Evolutionary conservation across 2,888 invertebrate genomes (phyloP).

Genomic region (Venusia cambrica): DNA sequence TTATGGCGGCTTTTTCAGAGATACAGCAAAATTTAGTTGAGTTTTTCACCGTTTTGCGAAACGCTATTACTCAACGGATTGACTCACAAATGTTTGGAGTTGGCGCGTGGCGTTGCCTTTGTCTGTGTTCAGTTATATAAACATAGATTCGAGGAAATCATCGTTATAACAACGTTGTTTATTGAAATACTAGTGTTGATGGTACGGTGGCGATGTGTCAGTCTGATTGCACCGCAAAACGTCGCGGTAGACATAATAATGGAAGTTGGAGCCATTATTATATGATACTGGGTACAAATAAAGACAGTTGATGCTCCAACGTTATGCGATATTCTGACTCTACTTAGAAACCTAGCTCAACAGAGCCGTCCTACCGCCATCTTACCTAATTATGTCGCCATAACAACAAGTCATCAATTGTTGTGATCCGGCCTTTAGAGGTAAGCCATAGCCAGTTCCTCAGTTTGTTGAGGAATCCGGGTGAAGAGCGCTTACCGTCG

Average conservation of each 20-base stretch:
- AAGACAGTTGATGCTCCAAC: no score
- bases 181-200: constrained; percentile 46
- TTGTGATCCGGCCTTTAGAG: no score
- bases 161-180: constrained; percentile 48
- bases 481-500: no score
- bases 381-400: no score
- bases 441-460: no score
- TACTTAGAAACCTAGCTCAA: no score
- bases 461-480: no score
- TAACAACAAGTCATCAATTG: no score
- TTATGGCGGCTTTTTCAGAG: no score
- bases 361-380: no score
- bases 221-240: constrained; percentile 16
- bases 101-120: constrained; percentile 74
- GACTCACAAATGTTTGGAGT: constrained; percentile 59
- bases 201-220: constrained; percentile 20
- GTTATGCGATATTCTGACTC: no score
- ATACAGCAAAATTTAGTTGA: constrained; percentile 4
- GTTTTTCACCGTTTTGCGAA: constrained; percentile 10
- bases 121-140: constrained; percentile 65
- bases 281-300: no score
- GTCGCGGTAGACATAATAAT: constrained; percentile 29
- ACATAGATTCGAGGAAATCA: constrained; percentile 62
- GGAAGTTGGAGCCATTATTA: constrained; percentile 7
- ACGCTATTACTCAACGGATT: constrained; percentile 21